A percentile compares a stretch with the other conserved stretches of the same genome.
Evolutionary conservation across 2,888 invertebrate genomes (phyloP).

Genomic region (Caenorhabditis becei): DNA sequence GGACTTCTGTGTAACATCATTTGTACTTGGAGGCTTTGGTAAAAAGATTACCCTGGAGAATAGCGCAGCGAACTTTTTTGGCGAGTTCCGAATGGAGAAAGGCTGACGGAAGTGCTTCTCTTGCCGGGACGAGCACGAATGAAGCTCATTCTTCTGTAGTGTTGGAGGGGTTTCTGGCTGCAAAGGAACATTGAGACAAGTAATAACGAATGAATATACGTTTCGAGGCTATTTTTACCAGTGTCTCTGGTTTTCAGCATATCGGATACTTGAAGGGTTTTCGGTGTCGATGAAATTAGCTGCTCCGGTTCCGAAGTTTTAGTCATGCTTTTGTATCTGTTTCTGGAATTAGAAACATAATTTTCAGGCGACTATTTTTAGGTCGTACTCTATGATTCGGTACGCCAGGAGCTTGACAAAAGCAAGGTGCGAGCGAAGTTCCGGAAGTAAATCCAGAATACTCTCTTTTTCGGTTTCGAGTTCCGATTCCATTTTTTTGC

Average conservation of each 20-base stretch:
- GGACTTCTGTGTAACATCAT: constrained; percentile 1
- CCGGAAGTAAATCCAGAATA: neutral
- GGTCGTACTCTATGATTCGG: no score
- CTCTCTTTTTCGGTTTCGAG: neutral
- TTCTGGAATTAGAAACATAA: no score
- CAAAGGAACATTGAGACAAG: neutral
- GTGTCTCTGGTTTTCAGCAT: neutral
- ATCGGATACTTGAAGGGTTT: no score
- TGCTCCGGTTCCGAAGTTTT: no score
- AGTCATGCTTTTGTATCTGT: no score
- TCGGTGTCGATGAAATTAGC: no score
- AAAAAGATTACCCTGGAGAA: constrained; percentile 2
- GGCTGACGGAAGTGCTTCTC: neutral
- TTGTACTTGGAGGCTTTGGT: neutral
- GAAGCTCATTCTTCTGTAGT: neutral
- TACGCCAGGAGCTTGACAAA: neutral
- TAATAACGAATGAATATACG: neutral
- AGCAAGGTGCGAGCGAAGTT: neutral
- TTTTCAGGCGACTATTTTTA: no score
- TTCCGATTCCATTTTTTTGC: neutral
- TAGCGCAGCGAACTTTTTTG: neutral
- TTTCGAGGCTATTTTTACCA: neutral
- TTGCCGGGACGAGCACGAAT: neutral
- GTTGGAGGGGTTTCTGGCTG: neutral
- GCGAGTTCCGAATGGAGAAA: neutral